Percentiles rank a stretch among this genome's conserved stretches.
Evolutionary conservation across 1,140 invertebrate species (phyloP).

Genomic region (Drosophila triauraria): DNA sequence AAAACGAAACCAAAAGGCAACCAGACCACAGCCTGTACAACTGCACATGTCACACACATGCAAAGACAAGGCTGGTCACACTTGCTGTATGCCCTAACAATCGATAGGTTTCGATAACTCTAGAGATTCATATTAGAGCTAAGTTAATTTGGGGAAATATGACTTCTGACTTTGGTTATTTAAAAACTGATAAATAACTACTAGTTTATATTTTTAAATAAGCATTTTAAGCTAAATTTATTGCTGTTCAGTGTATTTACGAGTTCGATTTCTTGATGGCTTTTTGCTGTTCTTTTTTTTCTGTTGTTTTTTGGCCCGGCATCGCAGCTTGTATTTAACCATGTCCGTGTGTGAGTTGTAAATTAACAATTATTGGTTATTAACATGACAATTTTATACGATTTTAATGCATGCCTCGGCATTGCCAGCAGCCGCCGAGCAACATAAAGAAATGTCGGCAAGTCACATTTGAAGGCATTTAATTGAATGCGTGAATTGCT

Average conservation of each 20-base stretch:
- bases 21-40: neutral
- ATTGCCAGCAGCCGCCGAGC: slow-evolving; percentile 37
- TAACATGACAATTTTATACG: slow-evolving; percentile 84
- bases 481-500: slow-evolving; percentile 83
- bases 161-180: neutral
- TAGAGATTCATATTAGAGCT: neutral
- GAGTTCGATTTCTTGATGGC: slow-evolving; percentile 7
- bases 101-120: neutral
- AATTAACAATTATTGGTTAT: slow-evolving; percentile 84
- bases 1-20: slow-evolving; percentile 27
- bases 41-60: slow-evolving; percentile 1
- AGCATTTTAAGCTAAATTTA: neutral
- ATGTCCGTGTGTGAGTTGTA: slow-evolving; percentile 68
- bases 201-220: neutral
- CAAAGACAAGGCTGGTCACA: slow-evolving; percentile 15
- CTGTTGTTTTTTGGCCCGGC: slow-evolving; percentile 11
- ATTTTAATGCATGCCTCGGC: slow-evolving; percentile 77
- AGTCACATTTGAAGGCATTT: slow-evolving; percentile 83
- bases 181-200: neutral
- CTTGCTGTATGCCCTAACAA: slow-evolving; percentile 10
- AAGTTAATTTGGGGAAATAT: neutral
- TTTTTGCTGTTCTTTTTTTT: neutral
- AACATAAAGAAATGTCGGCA: slow-evolving; percentile 65
- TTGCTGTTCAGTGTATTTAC: neutral
- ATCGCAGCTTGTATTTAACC: slow-evolving; percentile 21